These are phyloP conservation scores for Hirundichthys speculiger DNA, from an alignment of 2,113 vertebrate genomes.

Conservation along the genomic window DNA sequence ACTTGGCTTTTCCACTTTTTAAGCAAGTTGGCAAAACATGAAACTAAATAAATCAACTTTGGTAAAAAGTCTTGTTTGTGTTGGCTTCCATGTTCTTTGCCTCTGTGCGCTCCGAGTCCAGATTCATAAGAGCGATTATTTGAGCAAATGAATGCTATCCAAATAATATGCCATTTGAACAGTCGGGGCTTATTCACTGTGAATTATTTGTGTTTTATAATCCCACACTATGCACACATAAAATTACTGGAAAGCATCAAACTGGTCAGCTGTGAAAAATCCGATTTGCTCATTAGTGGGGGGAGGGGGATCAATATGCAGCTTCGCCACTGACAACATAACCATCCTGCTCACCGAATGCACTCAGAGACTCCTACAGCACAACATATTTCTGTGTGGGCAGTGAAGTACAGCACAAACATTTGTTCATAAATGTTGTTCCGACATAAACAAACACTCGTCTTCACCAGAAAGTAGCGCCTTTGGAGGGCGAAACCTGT, in stretches of 20 bases:
- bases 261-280: conserved; percentile 86
- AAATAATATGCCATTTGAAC: conserved; percentile 83
- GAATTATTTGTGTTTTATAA: conserved; percentile 86
- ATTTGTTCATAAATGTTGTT: conserved; percentile 54
- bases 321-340: conserved; percentile 56
- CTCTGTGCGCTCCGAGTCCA: conserved; percentile 62
- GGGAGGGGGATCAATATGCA: conserved; percentile 73
- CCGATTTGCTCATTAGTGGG: conserved; percentile 83
- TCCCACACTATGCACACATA: conserved; percentile 82
- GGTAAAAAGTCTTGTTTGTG: conserved; percentile 76
- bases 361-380: too few species aligned
- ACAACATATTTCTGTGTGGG: too few species aligned
- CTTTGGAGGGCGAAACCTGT: conserved; percentile 62
- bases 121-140: conserved; percentile 83
- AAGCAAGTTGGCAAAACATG: conserved; percentile 78
- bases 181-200: conserved; percentile 77
- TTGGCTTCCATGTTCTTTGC: conserved; percentile 66
- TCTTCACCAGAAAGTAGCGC: conserved; percentile 27
- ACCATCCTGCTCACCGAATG: too few species aligned
- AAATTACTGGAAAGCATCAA: conserved; percentile 87
- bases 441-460: conserved; percentile 50
- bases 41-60: conserved; percentile 78
- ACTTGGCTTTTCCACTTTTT: conserved; percentile 78
- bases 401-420: conserved; percentile 40
- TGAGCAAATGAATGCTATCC: conserved; percentile 84